Evolutionary conservation across 2,888 invertebrate genomes (phyloP).

Genomic region (Drosophila demipolita): DNA sequence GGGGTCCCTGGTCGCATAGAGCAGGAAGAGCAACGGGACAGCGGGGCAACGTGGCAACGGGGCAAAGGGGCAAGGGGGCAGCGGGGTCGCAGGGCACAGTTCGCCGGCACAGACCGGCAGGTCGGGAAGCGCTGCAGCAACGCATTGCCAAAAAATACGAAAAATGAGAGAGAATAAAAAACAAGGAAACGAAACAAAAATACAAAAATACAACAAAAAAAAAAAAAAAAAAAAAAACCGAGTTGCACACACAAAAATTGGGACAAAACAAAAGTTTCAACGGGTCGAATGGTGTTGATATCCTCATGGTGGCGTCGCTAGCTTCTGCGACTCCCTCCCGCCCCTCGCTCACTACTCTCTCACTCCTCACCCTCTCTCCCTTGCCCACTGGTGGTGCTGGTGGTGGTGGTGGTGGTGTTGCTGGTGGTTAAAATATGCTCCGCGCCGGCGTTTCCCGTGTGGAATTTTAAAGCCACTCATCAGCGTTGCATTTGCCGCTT

Average conservation of each 20-base stretch:
- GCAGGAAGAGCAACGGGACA: not conserved
- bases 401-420: conserved; percentile 27
- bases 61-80: not conserved
- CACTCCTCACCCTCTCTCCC: no score
- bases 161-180: conserved; percentile 16
- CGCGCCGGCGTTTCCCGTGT: conserved; percentile 68
- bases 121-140: conserved; percentile 38
- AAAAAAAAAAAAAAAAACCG: conserved; percentile 38
- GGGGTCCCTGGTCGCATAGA: conserved; percentile 42
- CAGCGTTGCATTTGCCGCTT: conserved; percentile 73
- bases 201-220: conserved; percentile 30
- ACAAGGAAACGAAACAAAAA: conserved; percentile 1
- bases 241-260: conserved; percentile 68
- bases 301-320: conserved; percentile 63
- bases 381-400: conserved; percentile 8
- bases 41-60: not conserved
- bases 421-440: conserved; percentile 70
- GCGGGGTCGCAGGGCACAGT: conserved; percentile 1
- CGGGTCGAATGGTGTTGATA: conserved; percentile 72
- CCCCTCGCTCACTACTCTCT: not conserved
- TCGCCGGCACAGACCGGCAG: conserved; percentile 28
- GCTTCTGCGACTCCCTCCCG: not conserved
- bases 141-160: conserved; percentile 60
- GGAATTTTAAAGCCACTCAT: conserved; percentile 74
- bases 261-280: conserved; percentile 76